Evolutionary conservation across 2,797 vertebrate species (phyloP), one percentile per base, ranked within the genome.

Genomic region (Podarcis lilfordi): DNA sequence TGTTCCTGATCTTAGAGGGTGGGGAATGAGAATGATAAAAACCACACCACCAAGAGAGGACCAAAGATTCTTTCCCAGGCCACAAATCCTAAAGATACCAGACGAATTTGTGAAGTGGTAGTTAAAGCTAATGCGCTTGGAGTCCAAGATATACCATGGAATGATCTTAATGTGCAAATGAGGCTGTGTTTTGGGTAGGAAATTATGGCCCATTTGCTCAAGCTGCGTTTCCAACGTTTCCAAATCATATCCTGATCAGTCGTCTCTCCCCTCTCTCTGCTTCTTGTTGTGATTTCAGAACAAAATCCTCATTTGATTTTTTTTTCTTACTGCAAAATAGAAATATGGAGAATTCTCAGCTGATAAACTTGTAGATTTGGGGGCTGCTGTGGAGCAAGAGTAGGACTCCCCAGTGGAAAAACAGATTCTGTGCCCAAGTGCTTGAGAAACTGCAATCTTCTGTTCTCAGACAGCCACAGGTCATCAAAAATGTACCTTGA

Each of bases 351-450:
- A 92, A 92, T 93, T 91, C 86, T 92, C 0, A 95, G 95, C 95
- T 95, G 95, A 91, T 94, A 93, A 95, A 95, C 91, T 81, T 93
- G 93, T 94, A 94, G 95, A 95, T 89, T 92, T 92, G 91, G 88
- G 94, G 92, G 93, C 94, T 95, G 94, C 92, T 94, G 25, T 13
- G 15, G n/a, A 64, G 69, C 5, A 2, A 9, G 37, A 59, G 29
- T 91, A 93, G 94, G 92, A 92, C 94, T 94, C 91, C 93, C 92
- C 86, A 87, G 17, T 45, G 59, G 91, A 93, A 92, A 94, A 93
- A 91, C 94, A 91, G 90, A 95, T 92, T 92, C 94, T 89, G 87
- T 94, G 93, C 91, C 93, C 93, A 92, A 95, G 95, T 92, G 89
- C 94, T 92, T n/a, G 82, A 84, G 85, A 93, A 95, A 93, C 92